phyloP scores from a whole-genome alignment of 1,140 invertebrate species.

The Atta colombica region DNA sequence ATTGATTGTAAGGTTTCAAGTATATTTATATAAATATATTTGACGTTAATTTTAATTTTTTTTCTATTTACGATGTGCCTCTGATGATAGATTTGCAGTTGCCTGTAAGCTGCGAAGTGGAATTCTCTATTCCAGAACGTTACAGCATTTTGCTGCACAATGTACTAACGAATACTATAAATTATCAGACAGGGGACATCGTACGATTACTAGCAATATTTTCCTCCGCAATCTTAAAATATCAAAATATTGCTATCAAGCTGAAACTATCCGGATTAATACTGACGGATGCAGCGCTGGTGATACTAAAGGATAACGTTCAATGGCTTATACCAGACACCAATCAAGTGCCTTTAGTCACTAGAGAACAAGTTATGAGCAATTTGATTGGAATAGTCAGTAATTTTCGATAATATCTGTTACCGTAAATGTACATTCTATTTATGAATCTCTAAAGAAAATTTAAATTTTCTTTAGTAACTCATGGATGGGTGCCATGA shows the following conservation, averaged over 20 bases:
- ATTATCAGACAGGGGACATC: slow-evolving; percentile 78
- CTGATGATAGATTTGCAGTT: slow-evolving; percentile 81
- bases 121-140: slow-evolving; percentile 82
- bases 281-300: slow-evolving; percentile 79
- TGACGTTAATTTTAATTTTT: slow-evolving; percentile 63
- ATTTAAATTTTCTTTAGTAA: no score
- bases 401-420: slow-evolving; percentile 19
- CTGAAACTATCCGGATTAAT: slow-evolving; percentile 81
- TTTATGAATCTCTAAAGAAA: no score
- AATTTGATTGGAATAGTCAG: slow-evolving; percentile 87
- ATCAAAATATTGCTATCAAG: slow-evolving; percentile 77
- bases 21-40: slow-evolving; percentile 50
- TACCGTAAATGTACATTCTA: background rate
- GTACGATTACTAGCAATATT: slow-evolving; percentile 85
- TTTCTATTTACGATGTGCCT: slow-evolving; percentile 21
- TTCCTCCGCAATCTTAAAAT: slow-evolving; percentile 81
- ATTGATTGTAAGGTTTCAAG: background rate
- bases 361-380: slow-evolving; percentile 85
- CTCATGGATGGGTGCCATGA: no score
- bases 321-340: slow-evolving; percentile 83
- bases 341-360: slow-evolving; percentile 76
- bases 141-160: slow-evolving; percentile 77
- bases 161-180: slow-evolving; percentile 73
- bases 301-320: slow-evolving; percentile 83
- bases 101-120: slow-evolving; percentile 84